phyloP scores from a whole-genome alignment of 2,797 vertebrate genomes.

The Liasis olivaceus region DNA sequence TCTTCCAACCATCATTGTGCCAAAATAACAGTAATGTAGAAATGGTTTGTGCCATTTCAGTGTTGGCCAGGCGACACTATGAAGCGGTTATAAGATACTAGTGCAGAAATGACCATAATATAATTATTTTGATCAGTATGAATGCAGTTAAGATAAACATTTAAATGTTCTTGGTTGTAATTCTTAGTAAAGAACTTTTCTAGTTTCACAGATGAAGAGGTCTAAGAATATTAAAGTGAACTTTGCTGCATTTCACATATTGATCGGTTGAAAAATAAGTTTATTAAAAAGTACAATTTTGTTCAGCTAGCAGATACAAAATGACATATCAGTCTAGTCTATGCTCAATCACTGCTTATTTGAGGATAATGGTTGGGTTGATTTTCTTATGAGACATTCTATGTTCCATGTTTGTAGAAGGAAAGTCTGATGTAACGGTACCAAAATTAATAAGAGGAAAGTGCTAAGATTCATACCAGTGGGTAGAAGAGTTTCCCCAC shows the following conservation, averaged over 20 bases:
- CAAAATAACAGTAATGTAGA: neutral
- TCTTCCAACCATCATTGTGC: neutral
- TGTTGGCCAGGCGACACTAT: neutral
- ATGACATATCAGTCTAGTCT: conserved; percentile 12
- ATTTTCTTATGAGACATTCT: conserved; percentile 38
- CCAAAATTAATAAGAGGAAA: conserved; percentile 43
- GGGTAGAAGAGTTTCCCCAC: conserved; percentile 2
- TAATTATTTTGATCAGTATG: neutral
- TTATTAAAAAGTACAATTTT: conserved; percentile 30
- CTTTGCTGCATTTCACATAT: neutral
- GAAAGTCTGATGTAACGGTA: neutral
- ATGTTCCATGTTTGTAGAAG: conserved; percentile 25
- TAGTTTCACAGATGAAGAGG: neutral
- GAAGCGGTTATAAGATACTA: neutral
- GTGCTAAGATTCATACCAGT: neutral
- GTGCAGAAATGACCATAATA: neutral
- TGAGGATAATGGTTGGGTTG: conserved; percentile 27
- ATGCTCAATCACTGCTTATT: conserved; percentile 59
- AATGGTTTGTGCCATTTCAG: neutral
- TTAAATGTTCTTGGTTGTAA: neutral
- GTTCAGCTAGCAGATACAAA: conserved; percentile 22
- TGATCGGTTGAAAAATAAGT: conserved; percentile 22
- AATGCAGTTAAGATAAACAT: neutral
- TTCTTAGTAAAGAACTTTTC: neutral
- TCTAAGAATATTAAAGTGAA: neutral